phyloP scores from a whole-genome alignment of 2,888 invertebrate species.

The Brachypterus glaber region DNA sequence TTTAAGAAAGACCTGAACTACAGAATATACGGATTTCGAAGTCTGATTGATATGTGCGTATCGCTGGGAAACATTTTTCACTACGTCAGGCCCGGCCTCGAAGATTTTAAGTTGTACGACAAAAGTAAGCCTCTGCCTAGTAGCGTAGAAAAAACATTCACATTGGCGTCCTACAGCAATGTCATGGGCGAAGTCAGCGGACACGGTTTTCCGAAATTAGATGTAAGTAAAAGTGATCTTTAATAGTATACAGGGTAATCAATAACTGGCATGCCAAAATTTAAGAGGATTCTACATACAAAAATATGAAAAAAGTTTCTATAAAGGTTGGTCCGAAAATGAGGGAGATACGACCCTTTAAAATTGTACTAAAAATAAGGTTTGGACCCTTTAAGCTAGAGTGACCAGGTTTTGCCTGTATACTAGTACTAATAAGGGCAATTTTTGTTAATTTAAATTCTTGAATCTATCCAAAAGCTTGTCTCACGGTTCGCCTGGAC shows the following conservation, averaged over 20 bases:
- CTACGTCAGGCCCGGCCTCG: slow-evolving; percentile 26
- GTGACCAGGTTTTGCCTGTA: too few species aligned
- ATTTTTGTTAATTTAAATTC: too few species aligned
- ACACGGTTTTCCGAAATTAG: slow-evolving; percentile 15
- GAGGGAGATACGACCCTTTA: too few species aligned
- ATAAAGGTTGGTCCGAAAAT: too few species aligned
- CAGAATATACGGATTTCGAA: slow-evolving; percentile 29
- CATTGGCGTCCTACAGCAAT: slow-evolving; percentile 19
- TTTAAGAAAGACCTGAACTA: slow-evolving; percentile 29
- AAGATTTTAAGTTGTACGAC: slow-evolving; percentile 36
- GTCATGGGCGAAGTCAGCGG: slow-evolving; percentile 1
- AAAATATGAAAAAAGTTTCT: too few species aligned
- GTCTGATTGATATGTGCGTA: slow-evolving; percentile 32
- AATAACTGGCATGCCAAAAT: too few species aligned
- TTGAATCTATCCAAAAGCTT: too few species aligned
- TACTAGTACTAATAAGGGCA: too few species aligned
- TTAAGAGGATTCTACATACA: too few species aligned
- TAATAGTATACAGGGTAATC: too few species aligned
- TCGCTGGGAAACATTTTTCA: slow-evolving; percentile 31
- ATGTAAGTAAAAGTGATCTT: slow-evolving; percentile 14
- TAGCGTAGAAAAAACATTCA: slow-evolving; percentile 17
- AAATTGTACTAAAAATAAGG: too few species aligned
- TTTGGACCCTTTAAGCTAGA: too few species aligned
- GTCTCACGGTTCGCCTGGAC: slow-evolving; percentile 1
- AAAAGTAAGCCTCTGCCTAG: slow-evolving; percentile 26